Percentiles rank a stretch among this genome's conserved stretches.
phyloP scores from a whole-genome alignment of 2,797 vertebrate species.

The Sternotherus odoratus region DNA sequence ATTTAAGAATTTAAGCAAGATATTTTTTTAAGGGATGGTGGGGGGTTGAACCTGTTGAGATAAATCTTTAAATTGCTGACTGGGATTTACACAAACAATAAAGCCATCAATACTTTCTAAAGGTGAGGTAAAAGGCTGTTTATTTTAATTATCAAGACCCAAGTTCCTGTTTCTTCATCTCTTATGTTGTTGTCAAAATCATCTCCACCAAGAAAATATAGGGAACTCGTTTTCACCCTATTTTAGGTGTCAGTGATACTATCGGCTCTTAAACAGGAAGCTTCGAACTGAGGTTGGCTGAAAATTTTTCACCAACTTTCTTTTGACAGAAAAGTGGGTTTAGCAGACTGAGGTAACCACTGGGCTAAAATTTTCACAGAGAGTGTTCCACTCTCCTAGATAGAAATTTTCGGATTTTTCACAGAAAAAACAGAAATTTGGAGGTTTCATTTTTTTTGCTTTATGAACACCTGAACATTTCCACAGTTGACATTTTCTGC shows the following conservation, averaged over 20 bases:
- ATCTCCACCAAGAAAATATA: neutral
- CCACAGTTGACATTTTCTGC: neutral
- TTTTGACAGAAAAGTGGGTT: neutral
- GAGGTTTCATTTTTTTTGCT: neutral
- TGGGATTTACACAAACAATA: neutral
- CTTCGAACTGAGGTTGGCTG: neutral
- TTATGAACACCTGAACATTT: neutral
- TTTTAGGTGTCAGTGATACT: neutral
- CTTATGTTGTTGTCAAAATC: neutral
- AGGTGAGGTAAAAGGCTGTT: neutral
- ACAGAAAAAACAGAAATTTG: neutral
- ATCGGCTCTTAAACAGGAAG: neutral
- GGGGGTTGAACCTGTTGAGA: conserved; percentile 10
- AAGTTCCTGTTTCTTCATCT: neutral
- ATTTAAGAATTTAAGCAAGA: neutral
- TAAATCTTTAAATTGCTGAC: conserved; percentile 15
- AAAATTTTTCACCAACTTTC: neutral
- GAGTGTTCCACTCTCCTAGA: neutral
- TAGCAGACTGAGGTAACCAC: neutral
- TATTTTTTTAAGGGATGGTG: neutral
- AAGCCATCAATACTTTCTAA: neutral
- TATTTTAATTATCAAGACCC: neutral
- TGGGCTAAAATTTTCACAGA: neutral
- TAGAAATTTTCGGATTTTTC: neutral
- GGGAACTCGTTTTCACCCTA: neutral